Evolutionary conservation across 2,797 vertebrate genomes (phyloP), one percentile per base, ranked within the genome.

Genomic region (Threskiornis aethiopicus): DNA sequence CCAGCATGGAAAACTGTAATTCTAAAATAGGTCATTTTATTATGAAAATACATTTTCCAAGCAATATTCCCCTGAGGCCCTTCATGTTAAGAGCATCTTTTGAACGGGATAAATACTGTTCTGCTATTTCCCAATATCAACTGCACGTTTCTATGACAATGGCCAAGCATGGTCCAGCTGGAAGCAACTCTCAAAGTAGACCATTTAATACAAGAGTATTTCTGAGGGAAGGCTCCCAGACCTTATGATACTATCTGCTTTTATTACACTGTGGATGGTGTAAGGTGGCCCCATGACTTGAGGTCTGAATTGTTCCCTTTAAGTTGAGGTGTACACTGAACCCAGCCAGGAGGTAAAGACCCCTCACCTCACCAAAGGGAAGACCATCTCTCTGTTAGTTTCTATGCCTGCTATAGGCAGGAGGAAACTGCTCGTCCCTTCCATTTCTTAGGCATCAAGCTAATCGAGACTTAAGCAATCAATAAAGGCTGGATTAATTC

Each of bases 11-110:
- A 95, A 93, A 88, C 31, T 83, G 19, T 35, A 69, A 66, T 72
- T 93, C 85, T 90, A 95, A 95, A 95, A 72, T 76, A 95, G 88
- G 90, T 75, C 54, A 79, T 59, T 95, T 93, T 91, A 69, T 81
- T 84, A 88, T 18, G 22, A 94, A 91, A 91, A 90, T 61, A 67
- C 59, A 69, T 93, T 96, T 96, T 86, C 86, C 85, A 93, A 83
- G 93, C 79, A 86, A 69, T 51, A 90, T 78, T 81, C 83, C 76
- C 91, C 54, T 7, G 33, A 91, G 93, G 66, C 29, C 18, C 33
- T 86, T 80, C 58, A 47, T 59, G 82, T 87, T 82, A 83, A 92
- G 46, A 70, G 37, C 21, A 55, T 89, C 78, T 87, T 92, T 37
- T 88, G 83, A 94, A 94, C 28, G 42, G 49, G 65, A 79, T 90